Conservation (phyloP, 2,113 vertebrate species). For the Actenoides hombroni region DNA sequence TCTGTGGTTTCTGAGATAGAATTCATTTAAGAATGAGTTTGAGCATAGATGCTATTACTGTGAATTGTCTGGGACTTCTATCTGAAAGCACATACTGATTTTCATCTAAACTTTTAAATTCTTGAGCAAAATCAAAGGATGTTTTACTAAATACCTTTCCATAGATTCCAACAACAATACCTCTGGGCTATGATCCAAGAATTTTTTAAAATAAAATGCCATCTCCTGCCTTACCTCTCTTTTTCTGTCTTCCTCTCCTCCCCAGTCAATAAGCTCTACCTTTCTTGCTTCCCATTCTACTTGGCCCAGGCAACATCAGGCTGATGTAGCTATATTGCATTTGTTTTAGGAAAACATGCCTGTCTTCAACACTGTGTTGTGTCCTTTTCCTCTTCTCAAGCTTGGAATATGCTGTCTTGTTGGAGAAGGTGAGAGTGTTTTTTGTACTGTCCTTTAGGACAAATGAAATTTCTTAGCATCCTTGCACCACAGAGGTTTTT, state of each 20-base stretch:
- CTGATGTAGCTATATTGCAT: conserved; percentile 2
- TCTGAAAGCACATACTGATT: not conserved
- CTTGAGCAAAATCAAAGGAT: not conserved
- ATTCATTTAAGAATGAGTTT: not conserved
- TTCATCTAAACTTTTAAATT: not conserved
- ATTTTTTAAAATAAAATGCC: not conserved
- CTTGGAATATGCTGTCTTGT: not conserved
- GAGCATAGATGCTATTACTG: not conserved
- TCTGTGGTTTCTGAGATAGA: not conserved
- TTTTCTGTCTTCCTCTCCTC: not conserved
- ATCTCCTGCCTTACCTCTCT: not conserved
- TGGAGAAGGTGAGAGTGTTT: not conserved
- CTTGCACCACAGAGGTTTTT: not conserved
- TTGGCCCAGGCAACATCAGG: not conserved
- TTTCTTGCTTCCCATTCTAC: not conserved
- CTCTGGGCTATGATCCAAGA: not conserved
- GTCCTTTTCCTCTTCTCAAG: conserved; percentile 7
- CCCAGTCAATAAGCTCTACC: not conserved
- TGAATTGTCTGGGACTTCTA: not conserved
- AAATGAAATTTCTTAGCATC: not conserved
- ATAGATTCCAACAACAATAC: not conserved
- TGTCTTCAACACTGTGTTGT: conserved; percentile 5
- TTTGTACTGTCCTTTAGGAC: not conserved
- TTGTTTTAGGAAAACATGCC: conserved; percentile 14
- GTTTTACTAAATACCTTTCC: not conserved